Base-by-base conservation (phyloP, 2,797 vertebrate species). In the Leuciscus waleckii region DNA sequence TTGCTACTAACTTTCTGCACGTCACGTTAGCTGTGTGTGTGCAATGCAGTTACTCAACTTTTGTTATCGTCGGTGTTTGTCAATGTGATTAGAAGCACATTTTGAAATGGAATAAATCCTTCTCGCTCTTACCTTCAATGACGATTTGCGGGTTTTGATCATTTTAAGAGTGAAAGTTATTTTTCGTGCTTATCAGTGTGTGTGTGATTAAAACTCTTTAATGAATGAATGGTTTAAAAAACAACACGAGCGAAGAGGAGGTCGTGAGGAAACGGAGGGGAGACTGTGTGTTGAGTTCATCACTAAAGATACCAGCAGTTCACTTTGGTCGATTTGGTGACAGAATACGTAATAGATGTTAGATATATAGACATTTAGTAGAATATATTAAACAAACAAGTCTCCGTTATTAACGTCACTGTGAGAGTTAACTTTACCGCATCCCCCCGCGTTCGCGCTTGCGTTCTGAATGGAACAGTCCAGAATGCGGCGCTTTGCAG, bases 171-270 rank as follows among this genome's bases (percentile, higher is more conserved):
- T 77, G 23, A 65, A 87, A 46, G 6, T 81, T 67, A 56, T 69
- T n/a, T 23, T 17, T 39, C 8, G 65, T 70, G 46, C 32, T 56
- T 41, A 7, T 51, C 77, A 14, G 82, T 29, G 63, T 49, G 14
- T 49, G 46, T 74, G 61, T 17, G 58, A 10, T 39, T 84, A 37
- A 67, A 86, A 75, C 23, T 70, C 46, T 76, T 73, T 58, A 41
- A 61, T n/a, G 70, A 81, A 84, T 81, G 74, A 88, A 49, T 65
- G 76, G 84, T 94, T 95, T 93, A 93, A 94, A 95, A 91, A 87
- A 86, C 51, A 91, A 93, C 92, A 87, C 75, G 86, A 76, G 10
- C 17, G 37, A 26, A 73, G 37, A 56, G 21, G 41, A 46, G 35
- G 11, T 10, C 19, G 1, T 3, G 19, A 9, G 76, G 86, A 65